Conservation (phyloP, 2,797 vertebrate species). For the Taenioides sp. region DNA sequence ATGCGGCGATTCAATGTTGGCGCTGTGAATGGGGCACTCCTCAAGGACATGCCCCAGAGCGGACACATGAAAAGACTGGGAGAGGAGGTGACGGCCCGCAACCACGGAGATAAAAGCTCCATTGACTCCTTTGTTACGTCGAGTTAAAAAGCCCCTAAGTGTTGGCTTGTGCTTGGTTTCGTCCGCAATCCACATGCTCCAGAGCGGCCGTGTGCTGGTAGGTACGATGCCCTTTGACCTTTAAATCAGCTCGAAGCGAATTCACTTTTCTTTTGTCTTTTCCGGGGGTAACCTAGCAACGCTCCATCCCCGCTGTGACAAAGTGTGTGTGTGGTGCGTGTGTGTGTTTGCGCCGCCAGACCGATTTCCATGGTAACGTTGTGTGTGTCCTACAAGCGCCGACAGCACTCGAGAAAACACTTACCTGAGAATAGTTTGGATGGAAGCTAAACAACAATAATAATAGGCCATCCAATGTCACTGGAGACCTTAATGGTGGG, state of each 20-base stretch:
- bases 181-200: slow-evolving; percentile 32
- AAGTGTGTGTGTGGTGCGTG: slow-evolving; percentile 24
- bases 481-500: slow-evolving; percentile 21
- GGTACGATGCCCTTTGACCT: slow-evolving; percentile 56
- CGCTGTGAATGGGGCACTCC: slow-evolving; percentile 19
- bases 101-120: slow-evolving; percentile 40
- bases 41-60: slow-evolving; percentile 32
- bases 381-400: slow-evolving; percentile 25
- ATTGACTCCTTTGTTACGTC: slow-evolving; percentile 52
- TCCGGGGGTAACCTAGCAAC: slow-evolving; percentile 69
- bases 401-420: slow-evolving; percentile 15
- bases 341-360: slow-evolving; percentile 38
- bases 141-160: slow-evolving; percentile 40
- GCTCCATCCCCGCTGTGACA: slow-evolving; percentile 50
- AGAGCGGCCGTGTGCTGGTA: slow-evolving; percentile 17
- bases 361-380: slow-evolving; percentile 69
- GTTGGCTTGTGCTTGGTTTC: slow-evolving; percentile 45
- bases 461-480: not conserved
- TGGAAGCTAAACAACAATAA: not conserved
- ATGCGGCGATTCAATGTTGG: slow-evolving; percentile 11
- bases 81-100: slow-evolving; percentile 34
- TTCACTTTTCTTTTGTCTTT: slow-evolving; percentile 52
- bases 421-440: slow-evolving; percentile 15
- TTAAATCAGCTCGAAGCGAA: slow-evolving; percentile 58
- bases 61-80: slow-evolving; percentile 30